Conservation (phyloP, 1,140 invertebrate genomes). For the Proctacanthus coquilletti region DNA sequence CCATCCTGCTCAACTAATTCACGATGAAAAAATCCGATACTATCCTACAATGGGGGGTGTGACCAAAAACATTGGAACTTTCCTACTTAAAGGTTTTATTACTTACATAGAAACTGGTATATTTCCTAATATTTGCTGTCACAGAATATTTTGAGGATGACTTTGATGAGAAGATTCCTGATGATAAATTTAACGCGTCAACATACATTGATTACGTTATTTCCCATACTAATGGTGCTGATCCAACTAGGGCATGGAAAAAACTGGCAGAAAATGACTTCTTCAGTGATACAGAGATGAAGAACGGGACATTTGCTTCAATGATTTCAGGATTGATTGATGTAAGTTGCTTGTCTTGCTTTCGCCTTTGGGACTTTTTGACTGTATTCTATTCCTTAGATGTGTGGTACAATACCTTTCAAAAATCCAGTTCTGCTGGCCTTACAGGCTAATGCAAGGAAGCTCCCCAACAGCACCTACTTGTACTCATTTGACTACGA, state of each 20-base stretch:
- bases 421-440: constrained; percentile 26
- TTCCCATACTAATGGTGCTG: constrained; percentile 20
- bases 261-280: constrained; percentile 22
- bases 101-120: background rate
- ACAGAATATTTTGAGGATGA: constrained; percentile 20
- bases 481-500: constrained; percentile 25
- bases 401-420: constrained; percentile 22
- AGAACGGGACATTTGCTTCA: constrained; percentile 18
- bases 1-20: constrained; percentile 20
- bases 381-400: constrained; percentile 7
- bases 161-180: constrained; percentile 21
- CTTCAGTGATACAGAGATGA: constrained; percentile 15
- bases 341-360: constrained; percentile 18
- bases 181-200: constrained; percentile 14
- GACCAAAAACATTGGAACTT: constrained; percentile 24
- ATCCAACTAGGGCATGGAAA: constrained; percentile 20
- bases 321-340: constrained; percentile 23
- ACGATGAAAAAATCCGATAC: constrained; percentile 18
- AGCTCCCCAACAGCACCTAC: constrained; percentile 21
- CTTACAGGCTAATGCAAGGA: constrained; percentile 24
- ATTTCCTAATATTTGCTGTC: background rate
- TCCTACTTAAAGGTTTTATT: constrained; percentile 17
- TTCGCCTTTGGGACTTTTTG: background rate
- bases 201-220: constrained; percentile 24
- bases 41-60: constrained; percentile 25